Base-by-base conservation (phyloP, 2,113 vertebrate species). In the Elephantulus edwardii region DNA sequence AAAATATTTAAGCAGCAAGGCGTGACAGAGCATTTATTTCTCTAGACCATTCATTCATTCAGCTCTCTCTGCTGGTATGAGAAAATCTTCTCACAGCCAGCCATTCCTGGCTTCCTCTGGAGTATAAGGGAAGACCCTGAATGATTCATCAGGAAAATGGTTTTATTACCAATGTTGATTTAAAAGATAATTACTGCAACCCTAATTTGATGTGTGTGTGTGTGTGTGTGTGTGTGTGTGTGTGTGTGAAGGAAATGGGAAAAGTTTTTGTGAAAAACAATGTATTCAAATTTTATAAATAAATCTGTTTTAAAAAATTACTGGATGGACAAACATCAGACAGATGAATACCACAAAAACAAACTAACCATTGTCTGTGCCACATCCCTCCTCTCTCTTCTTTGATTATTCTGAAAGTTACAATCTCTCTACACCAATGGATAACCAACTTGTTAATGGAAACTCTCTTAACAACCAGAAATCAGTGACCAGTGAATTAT, bases 1-100 rank as follows among this genome's bases (percentile, higher is more conserved):
- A 86, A 94, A 94, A 95, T 86, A 95, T 91, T 93, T 91, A 91
- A 92, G 93, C 68, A 35, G 90, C 71, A 91, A 94, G 76, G 79
- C 13, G 1, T 74, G 91, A 88, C 83, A 74, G 84, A 78, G 48
- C 81, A 56, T 72, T 87, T 92, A 86, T 90, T 92, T 87, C 79
- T 62, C 22, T n/a, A 38, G 71, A 48, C 66, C 46, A 62, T 78
- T 68, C 48, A 35, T n/a, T n/a, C n/a, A n/a, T 92, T 89, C 64
- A 81, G 46, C 42, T 70, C 81, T 52, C 30, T 68, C 38, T 71
- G 22, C 42, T 33, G 52, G 17, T 87, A 12, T 87, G 74, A 89
- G 77, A 93, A 30, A 52, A 74, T 77, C 66, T 50, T 20, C n/a
- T 62, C 78, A 95, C 82, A 82, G 56, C 70, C 38, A 20, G 54